Base-by-base conservation (phyloP, 2,797 vertebrate species). In the Gambusia yucatana region DNA sequence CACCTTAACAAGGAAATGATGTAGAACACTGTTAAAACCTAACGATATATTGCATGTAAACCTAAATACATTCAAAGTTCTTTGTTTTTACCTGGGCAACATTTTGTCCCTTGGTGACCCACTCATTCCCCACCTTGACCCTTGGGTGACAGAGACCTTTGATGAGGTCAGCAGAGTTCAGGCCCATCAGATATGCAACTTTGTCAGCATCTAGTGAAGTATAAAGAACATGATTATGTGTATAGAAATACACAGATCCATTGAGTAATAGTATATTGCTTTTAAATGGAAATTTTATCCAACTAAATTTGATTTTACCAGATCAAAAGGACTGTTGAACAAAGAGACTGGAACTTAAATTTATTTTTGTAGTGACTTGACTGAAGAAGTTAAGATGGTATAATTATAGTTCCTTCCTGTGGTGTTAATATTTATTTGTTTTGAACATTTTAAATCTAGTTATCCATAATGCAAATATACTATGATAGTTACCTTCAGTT, bases 121-220 rank as follows among this genome's bases (percentile, higher is more conserved):
- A 79, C 59, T 79, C 77, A 1, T 79, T 98, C 65, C 97, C 97
- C 71, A 98, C 97, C 93, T 98, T 98, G 11, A 98, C 97, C 50
- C 97, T 95, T 0, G 97, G 97, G 79, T 98, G 97, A 79, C 96
- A 97, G 73, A 98, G 91, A 10, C 97, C 96, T 87, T 98, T 98
- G 70, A 98, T 96, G n/a, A 98, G 95, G 85, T 98, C 97, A 0
- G 97, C 96, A 16, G 97, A 98, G 90, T 98, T 98, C 65, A 98
- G 90, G 9, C 96, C 97, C 97, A 98, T 97, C 82, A 98, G 94
- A 84, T 98, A 98, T 0, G 97, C 96, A 0, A 94, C 92, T 89
- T 97, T 98, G 87, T 98, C 97, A 0, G 96, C 97, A 94, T 95
- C 97, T 98, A 75, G 46, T 20, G 0, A 76, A 47, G 4, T 73